phyloP scores from a whole-genome alignment of 2,888 invertebrate species.

The Folsomia candida region DNA sequence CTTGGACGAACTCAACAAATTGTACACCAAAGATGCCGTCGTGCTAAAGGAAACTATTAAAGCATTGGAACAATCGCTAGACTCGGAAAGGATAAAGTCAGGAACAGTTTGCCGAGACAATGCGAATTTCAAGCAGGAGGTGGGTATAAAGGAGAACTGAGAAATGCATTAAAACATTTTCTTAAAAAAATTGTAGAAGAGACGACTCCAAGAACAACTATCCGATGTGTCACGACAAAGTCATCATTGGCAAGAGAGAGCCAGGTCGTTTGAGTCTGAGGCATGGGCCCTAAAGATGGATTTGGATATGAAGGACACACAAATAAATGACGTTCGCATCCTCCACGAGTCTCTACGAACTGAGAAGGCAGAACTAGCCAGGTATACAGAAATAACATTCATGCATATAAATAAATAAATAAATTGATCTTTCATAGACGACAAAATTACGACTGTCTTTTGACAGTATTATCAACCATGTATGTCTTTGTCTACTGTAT shows the following conservation, averaged over 20 bases:
- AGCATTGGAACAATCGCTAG: slow-evolving; percentile 17
- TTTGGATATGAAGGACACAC: slow-evolving; percentile 26
- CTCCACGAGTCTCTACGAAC: slow-evolving; percentile 4
- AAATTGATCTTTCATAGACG: not conserved
- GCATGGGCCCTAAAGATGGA: slow-evolving; percentile 31
- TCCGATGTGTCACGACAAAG: slow-evolving; percentile 31
- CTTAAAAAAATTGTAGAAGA: not conserved
- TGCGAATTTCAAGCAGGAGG: slow-evolving; percentile 9
- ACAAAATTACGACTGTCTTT: not conserved
- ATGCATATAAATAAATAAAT: too few species aligned
- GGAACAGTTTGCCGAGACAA: slow-evolving; percentile 10
- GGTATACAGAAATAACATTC: too few species aligned
- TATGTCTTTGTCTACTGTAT: too few species aligned
- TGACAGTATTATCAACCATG: not conserved
- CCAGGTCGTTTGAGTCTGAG: slow-evolving; percentile 32
- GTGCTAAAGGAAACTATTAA: slow-evolving; percentile 20
- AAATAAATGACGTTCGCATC: slow-evolving; percentile 11
- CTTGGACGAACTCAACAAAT: slow-evolving; percentile 27
- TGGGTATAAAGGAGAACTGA: slow-evolving; percentile 11
- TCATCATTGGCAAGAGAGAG: slow-evolving; percentile 43
- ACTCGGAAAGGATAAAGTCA: slow-evolving; percentile 26
- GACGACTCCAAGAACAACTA: slow-evolving; percentile 18
- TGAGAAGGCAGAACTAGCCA: slow-evolving; percentile 14
- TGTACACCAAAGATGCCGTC: slow-evolving; percentile 19
- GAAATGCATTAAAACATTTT: too few species aligned